Evolutionary conservation across 2,113 vertebrate species (phyloP), one percentile per base, ranked within the genome.

Genomic region (Anas platyrhynchos): DNA sequence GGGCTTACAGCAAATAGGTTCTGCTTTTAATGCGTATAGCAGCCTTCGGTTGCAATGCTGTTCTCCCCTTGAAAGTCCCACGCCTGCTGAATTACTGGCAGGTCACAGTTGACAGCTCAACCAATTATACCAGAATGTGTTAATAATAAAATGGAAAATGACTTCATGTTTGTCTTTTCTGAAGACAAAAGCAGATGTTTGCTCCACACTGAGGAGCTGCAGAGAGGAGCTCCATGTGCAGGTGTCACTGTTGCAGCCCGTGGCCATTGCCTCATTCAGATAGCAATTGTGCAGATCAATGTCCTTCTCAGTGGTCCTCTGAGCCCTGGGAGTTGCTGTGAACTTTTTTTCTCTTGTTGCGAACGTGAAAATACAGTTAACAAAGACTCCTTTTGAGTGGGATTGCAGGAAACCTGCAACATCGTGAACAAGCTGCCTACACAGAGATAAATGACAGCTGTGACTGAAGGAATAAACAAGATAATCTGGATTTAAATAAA

Each of bases 391-490:
- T 94, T 93, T 86, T 61, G 97, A 96, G 94, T 58, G 92, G 92
- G 26, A 44, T 85, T 94, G 96, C 88, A 80, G 96, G 94, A 94
- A 97, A 89, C 92, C 94, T 48, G 58, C 92, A 87, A 91, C 91
- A 29, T 94, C 61, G 89, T 94, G 95, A 96, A 89, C n/a, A 86
- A 88, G 92, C 97, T 97, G 95, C 96, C 96, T 83, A 93, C 76
- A 78, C 91, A 83, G 22, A 96, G 91, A 96, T 96, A 96, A 97
- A 96, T 58, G 96, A 96, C 98, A 98, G 96, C 97, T 97, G 97
- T 96, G 96, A 97, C 93, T 94, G 95, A 97, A 95, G 95, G 95
- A 98, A 97, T 97, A 98, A 98, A 98, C 97, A 97, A 96, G 94
- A 97, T 98, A 97, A 98, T 98, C 97, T 96, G 96, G 97, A 97